Base-by-base conservation (phyloP, 2,888 invertebrate species). In the Leucoma salicis region DNA sequence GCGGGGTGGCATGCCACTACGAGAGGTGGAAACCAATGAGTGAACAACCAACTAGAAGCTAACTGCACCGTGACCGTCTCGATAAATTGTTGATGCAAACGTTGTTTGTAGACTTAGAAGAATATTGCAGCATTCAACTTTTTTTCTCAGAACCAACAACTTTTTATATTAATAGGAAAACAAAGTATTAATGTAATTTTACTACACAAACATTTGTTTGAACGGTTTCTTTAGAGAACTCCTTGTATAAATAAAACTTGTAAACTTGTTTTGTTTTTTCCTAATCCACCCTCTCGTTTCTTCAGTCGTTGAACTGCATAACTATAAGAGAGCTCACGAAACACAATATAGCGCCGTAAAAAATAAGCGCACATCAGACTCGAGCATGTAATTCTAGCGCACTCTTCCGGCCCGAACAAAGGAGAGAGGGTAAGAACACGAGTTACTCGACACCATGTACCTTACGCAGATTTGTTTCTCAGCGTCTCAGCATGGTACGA, bases 361-460 rank as follows among this genome's bases (percentile, higher is more conserved):
- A 89, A 89, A 88, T 89, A 89, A 88, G 89, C 89, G 86, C 85
- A 80, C 88, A 89, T 89, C 88, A 89, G 86, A 82, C 78, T 88
- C 74, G 80, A 88, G 88, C 88, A 86, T 89, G 89, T 89, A 89
- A 89, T 89, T 89, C 88, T 89, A 89, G 89, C 87, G 85, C 82
- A 84, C 87, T 87, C 89, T 89, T 89, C 89, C 89, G 89, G 82
- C 81, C 75, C 81, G 83, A 85, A 89, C 89, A 89, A 89, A 88
- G 82, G 82, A 84, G 86, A 82, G 88, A 87, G 89, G 87, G 88
- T 86, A 88, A 87, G 87, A 86, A 89, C 89, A 87, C 87, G 89
- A 88, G 88, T 89, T 87, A 89, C 87, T 86, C 88, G 87, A 89
- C 89, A 88, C 89, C 86, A 83, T 70, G 82, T 81, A 80, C 86